Base-by-base conservation (phyloP, 2,888 invertebrate species). In the Tethea ocularis region DNA sequence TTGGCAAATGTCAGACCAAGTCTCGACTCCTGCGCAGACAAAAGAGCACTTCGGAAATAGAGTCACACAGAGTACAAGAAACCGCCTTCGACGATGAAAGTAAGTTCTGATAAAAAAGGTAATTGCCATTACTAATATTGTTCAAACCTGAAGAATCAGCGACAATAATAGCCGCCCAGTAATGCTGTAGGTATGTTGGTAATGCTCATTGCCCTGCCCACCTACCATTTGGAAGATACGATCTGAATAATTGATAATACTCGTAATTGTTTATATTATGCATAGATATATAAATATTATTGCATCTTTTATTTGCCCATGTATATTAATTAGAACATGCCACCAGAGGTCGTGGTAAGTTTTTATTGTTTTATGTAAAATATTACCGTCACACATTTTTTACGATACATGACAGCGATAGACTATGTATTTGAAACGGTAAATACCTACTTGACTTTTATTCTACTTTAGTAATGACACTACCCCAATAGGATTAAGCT, bases 11-110 rank as follows among this genome's bases (percentile, higher is more conserved):
- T 83, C 97, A 98, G 83, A 96, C 97, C 17, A 97, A 97, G 87
- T 96, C 97, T 24, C 94, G 96, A 58, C 94, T 98, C 58, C 93
- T 98, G 62, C 95, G 98, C 66, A 94, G 98, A 57, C 98, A 98
- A 90, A 97, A 97, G 88, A 98, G 97, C 74, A 97, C 97, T 57
- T 97, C 97, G 11, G 96, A 96, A 85, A 95, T 96, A 66, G 96
- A 96, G 83, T 95, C 96, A 38, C 92, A 91, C 64, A 94, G 96
- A 72, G 93, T 95, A 56, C 96, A 90, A 66, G 95, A 95, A 61
- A 87, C 94, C 23, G 91, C 93, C 53, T 94, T 94, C 69, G 95
- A 96, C 69, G 97, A 97, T 88, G 97, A 97, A 95, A 97, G 97
- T 97, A 94, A 97, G 97, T 69, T 26, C 11, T 52, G n/a, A 38